Percentiles rank a stretch among this genome's conserved stretches.
Evolutionary conservation across 2,797 vertebrate genomes (phyloP).

Genomic region (Chelon auratus): DNA sequence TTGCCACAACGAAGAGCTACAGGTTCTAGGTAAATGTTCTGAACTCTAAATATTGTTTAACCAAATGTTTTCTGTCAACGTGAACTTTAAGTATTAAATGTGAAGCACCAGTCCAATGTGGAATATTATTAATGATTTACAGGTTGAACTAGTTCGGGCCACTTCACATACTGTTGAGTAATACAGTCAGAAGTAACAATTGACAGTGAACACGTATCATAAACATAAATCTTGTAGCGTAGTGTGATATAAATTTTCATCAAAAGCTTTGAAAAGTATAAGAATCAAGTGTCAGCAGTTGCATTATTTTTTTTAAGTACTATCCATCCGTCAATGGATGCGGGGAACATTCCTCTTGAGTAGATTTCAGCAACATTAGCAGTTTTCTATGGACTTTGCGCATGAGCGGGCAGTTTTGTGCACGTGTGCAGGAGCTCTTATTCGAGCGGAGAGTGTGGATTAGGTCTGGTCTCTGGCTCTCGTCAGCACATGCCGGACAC

Average conservation of each 20-base stretch:
- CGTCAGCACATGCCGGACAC: constrained; percentile 80
- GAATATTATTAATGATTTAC: neutral
- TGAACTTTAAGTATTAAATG: neutral
- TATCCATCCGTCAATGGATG: neutral
- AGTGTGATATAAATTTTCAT: neutral
- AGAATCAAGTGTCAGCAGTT: neutral
- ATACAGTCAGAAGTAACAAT: neutral
- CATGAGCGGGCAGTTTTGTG: constrained; percentile 59
- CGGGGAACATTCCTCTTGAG: neutral
- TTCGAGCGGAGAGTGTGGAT: constrained; percentile 65
- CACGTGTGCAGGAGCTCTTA: constrained; percentile 58
- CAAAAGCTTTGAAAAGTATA: neutral
- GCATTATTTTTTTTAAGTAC: neutral
- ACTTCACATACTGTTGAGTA: neutral
- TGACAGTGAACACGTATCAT: neutral
- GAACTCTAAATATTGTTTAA: neutral
- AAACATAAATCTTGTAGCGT: neutral
- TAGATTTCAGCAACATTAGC: constrained; percentile 44
- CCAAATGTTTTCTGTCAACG: neutral
- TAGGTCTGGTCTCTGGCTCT: constrained; percentile 81
- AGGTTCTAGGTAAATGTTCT: neutral
- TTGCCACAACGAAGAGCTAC: neutral
- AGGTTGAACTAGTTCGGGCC: neutral
- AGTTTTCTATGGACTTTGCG: constrained; percentile 49
- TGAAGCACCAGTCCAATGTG: neutral